phyloP scores from a whole-genome alignment of 2,797 vertebrate species.

The Galaxias olidus region DNA sequence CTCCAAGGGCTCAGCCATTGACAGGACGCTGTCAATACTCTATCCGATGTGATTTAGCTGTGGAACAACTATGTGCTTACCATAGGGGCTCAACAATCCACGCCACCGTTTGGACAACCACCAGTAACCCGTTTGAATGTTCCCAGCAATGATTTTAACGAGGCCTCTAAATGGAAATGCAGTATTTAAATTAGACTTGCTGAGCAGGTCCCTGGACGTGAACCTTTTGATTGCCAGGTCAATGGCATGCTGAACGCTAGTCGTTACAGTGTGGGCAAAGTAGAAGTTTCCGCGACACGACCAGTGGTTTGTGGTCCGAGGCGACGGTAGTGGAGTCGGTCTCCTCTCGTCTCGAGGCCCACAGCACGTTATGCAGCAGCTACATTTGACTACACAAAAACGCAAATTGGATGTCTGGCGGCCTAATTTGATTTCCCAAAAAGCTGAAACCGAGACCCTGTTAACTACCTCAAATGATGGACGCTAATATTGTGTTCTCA shows the following conservation, averaged over 20 bases:
- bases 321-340: conserved; percentile 57
- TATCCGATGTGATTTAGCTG: conserved; percentile 85
- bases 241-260: conserved; percentile 33
- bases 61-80: conserved; percentile 79
- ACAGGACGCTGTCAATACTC: conserved; percentile 89
- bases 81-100: conserved; percentile 67
- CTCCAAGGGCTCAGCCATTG: conserved; percentile 87
- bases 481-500: conserved; percentile 79
- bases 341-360: conserved; percentile 57
- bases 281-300: conserved; percentile 52
- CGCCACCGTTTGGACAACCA: conserved; percentile 35
- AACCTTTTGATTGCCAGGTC: conserved; percentile 48
- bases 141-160: conserved; percentile 63
- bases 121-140: conserved; percentile 47
- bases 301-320: conserved; percentile 29
- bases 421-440: conserved; percentile 81
- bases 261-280: conserved; percentile 37
- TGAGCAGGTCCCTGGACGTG: conserved; percentile 28
- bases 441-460: conserved; percentile 79
- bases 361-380: conserved; percentile 63
- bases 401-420: conserved; percentile 82
- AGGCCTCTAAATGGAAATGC: conserved; percentile 51
- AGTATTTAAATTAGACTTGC: conserved; percentile 18
- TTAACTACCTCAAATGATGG: conserved; percentile 78
- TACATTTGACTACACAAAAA: conserved; percentile 81